Evolutionary conservation across 2,888 invertebrate genomes (phyloP).

Genomic region (Steromphala cineraria): DNA sequence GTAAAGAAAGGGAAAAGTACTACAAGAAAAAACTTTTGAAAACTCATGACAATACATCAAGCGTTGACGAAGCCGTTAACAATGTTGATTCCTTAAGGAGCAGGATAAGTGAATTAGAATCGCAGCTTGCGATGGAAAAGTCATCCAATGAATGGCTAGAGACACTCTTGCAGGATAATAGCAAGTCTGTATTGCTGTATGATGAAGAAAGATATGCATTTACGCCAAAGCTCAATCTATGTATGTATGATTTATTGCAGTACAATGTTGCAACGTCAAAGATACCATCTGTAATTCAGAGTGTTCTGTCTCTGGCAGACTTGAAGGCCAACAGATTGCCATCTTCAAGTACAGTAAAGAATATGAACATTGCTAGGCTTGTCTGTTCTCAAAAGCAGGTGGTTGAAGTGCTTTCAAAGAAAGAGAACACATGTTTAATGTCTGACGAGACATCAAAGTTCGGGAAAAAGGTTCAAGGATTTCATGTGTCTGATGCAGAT

Average conservation of each 20-base stretch:
- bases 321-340: not conserved
- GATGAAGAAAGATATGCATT: not conserved
- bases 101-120: no score
- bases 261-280: not conserved
- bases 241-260: not conserved
- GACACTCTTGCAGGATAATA: no score
- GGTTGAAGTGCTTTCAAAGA: not conserved
- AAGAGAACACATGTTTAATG: slow-evolving; percentile 17
- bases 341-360: not conserved
- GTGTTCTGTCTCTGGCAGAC: not conserved
- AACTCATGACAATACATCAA: no score
- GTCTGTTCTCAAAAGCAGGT: slow-evolving; percentile 1
- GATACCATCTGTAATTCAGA: not conserved
- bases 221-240: not conserved
- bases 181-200: not conserved
- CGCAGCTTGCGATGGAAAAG: no score
- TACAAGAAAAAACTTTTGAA: not conserved
- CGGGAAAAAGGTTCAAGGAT: slow-evolving; percentile 30
- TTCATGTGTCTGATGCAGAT: slow-evolving; percentile 28
- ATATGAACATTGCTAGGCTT: not conserved
- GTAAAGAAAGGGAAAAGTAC: not conserved
- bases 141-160: no score
- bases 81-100: no score
- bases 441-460: slow-evolving; percentile 34
- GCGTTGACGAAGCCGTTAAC: no score